Conservation (phyloP, 2,888 invertebrate species). For the Bruchidius siliquastri region DNA sequence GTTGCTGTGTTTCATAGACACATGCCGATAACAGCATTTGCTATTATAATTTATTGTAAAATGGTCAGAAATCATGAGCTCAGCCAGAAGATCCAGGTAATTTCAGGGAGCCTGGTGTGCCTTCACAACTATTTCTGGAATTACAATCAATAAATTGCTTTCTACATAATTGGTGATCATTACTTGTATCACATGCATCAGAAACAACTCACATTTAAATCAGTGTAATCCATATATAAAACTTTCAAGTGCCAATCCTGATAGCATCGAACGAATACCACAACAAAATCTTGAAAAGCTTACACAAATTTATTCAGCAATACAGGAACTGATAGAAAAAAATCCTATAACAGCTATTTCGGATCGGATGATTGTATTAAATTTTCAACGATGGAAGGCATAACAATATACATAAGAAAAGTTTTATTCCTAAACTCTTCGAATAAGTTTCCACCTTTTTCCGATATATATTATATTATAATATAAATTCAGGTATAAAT, state of each 20-base stretch:
- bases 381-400: not conserved
- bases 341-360: not conserved
- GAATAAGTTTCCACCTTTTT: not conserved
- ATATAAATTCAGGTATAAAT: not conserved
- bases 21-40: no score
- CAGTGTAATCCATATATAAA: not conserved
- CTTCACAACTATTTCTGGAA: no score
- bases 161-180: no score
- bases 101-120: no score
- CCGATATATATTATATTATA: not conserved
- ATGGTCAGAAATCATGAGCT: no score
- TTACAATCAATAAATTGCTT: no score
- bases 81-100: no score
- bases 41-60: no score
- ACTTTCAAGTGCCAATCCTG: not conserved
- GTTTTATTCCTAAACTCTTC: not conserved
- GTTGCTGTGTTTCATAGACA: no score
- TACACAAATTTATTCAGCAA: not conserved
- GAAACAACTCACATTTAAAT: no score
- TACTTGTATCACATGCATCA: no score
- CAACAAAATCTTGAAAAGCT: not conserved
- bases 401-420: not conserved
- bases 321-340: not conserved
- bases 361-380: not conserved
- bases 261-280: not conserved